These are phyloP conservation scores for Drosophila mimetica DNA, from an alignment of 2,888 invertebrate genomes.

Conservation along the genomic window DNA sequence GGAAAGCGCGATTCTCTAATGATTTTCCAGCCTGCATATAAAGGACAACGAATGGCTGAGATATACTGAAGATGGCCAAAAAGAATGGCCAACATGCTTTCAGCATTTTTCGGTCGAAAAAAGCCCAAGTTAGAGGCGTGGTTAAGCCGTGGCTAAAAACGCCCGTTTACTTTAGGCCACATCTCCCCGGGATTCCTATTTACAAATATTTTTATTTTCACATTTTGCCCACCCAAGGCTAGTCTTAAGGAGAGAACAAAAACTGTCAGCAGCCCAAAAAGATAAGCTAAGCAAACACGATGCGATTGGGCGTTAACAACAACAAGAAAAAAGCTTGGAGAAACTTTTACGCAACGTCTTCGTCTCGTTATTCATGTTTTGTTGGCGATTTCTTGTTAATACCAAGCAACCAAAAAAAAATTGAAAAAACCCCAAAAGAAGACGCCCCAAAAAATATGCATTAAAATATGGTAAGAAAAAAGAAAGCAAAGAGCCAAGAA, in stretches of 20 bases:
- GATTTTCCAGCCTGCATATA: constrained; percentile 30
- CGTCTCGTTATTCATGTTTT: constrained; percentile 48
- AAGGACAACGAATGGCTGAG: constrained; percentile 8
- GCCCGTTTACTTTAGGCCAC: constrained; percentile 37
- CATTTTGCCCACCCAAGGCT: constrained; percentile 23
- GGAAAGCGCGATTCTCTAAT: constrained; percentile 30
- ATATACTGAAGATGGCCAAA: constrained; percentile 1
- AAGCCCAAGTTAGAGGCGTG: constrained; percentile 49
- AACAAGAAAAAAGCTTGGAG: constrained; percentile 10
- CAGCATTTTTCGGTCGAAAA: constrained; percentile 22
- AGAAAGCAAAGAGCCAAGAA: constrained; percentile 7
- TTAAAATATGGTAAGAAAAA: constrained; percentile 32
- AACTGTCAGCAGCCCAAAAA: constrained; percentile 36
- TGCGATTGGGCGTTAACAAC: constrained; percentile 52
- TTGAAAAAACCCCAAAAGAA: constrained; percentile 8
- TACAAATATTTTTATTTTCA: constrained; percentile 45
- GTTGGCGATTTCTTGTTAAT: constrained; percentile 33
- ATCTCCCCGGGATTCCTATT: constrained; percentile 20
- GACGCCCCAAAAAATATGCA: constrained; percentile 44
- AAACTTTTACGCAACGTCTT: constrained; percentile 32
- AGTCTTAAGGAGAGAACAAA: constrained; percentile 17
- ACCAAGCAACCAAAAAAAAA: not conserved
- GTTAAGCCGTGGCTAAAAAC: constrained; percentile 27
- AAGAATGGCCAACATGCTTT: constrained; percentile 9
- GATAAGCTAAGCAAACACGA: constrained; percentile 48